A percentile compares a stretch with the other conserved stretches of the same genome.
These are phyloP conservation scores for Nerophis ophidion DNA, from an alignment of 2,113 vertebrate genomes.

Conservation along the genomic window DNA sequence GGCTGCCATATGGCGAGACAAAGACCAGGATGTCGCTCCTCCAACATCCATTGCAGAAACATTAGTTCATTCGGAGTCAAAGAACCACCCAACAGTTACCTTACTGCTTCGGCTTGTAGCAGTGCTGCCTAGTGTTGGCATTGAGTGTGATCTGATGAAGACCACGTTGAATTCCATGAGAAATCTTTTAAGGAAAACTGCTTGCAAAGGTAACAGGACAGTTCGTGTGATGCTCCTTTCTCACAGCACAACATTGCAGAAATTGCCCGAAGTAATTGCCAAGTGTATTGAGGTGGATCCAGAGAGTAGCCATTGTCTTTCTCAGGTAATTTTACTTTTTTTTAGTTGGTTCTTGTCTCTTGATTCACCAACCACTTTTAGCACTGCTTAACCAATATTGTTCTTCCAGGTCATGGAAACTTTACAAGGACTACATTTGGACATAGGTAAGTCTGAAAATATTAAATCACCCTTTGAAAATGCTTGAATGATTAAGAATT, in stretches of 20 bases:
- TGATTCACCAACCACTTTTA: not conserved
- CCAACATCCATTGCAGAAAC: slow-evolving; percentile 88
- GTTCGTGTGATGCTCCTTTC: slow-evolving; percentile 84
- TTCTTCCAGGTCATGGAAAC: slow-evolving; percentile 60
- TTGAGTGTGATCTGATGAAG: slow-evolving; percentile 86
- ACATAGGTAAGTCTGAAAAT: slow-evolving; percentile 55
- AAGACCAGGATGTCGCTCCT: slow-evolving; percentile 84
- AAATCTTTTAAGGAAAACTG: slow-evolving; percentile 77
- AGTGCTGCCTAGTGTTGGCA: slow-evolving; percentile 86
- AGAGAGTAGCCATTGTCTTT: slow-evolving; percentile 64
- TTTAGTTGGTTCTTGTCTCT: not conserved
- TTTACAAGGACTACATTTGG: slow-evolving; percentile 52
- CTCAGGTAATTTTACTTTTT: slow-evolving; percentile 49
- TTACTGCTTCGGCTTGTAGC: slow-evolving; percentile 83
- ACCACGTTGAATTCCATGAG: slow-evolving; percentile 81
- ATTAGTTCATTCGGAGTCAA: slow-evolving; percentile 83
- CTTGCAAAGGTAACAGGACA: slow-evolving; percentile 75
- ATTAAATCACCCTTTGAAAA: not conserved
- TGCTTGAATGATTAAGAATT: too few species aligned
- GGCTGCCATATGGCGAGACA: slow-evolving; percentile 88
- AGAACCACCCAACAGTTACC: slow-evolving; percentile 83
- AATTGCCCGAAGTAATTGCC: slow-evolving; percentile 85
- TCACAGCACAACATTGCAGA: slow-evolving; percentile 79
- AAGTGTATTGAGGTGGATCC: slow-evolving; percentile 81
- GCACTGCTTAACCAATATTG: not conserved